A percentile compares a stretch with the other conserved stretches of the same genome.
Conservation (phyloP, 2,113 vertebrate species). For the Rhinoderma darwinii region DNA sequence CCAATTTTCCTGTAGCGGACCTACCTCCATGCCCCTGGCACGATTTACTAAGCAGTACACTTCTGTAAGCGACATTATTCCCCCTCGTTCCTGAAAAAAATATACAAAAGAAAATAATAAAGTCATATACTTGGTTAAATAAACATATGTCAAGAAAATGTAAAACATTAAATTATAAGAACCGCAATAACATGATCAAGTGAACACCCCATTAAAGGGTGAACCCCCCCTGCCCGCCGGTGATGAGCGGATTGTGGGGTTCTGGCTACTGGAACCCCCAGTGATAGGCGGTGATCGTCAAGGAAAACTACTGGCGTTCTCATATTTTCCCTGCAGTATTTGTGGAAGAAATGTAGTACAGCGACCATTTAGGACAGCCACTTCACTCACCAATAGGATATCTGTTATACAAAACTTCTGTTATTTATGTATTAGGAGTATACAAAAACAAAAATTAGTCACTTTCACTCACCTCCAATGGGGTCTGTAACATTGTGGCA, state of each 20-base stretch:
- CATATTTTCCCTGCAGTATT: too few relatives aligned
- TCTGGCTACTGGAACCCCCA: neutral
- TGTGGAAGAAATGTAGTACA: too few relatives aligned
- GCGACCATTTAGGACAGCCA: too few relatives aligned
- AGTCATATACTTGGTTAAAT: neutral
- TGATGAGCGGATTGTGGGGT: neutral
- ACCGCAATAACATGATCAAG: too few relatives aligned
- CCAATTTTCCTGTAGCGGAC: conserved; percentile 6
- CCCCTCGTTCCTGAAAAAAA: conserved; percentile 85
- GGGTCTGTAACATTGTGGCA: conserved; percentile 87
- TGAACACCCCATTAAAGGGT: neutral
- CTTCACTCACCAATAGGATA: neutral
- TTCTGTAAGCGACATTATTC: conserved; percentile 97
- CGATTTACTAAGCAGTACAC: conserved; percentile 97
- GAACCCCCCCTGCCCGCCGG: fast-evolving
- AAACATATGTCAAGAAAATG: neutral
- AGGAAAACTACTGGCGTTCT: too few relatives aligned
- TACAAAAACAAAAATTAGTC: neutral
- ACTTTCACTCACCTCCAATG: conserved; percentile 82
- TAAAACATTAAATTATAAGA: neutral
- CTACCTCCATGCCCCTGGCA: conserved; percentile 95
- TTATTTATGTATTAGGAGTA: neutral
- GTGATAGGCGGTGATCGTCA: too few relatives aligned
- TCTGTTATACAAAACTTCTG: neutral
- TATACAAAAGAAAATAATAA: neutral